Evolutionary conservation across 2,113 vertebrate species (phyloP).

Genomic region (Myrmecobius fasciatus): DNA sequence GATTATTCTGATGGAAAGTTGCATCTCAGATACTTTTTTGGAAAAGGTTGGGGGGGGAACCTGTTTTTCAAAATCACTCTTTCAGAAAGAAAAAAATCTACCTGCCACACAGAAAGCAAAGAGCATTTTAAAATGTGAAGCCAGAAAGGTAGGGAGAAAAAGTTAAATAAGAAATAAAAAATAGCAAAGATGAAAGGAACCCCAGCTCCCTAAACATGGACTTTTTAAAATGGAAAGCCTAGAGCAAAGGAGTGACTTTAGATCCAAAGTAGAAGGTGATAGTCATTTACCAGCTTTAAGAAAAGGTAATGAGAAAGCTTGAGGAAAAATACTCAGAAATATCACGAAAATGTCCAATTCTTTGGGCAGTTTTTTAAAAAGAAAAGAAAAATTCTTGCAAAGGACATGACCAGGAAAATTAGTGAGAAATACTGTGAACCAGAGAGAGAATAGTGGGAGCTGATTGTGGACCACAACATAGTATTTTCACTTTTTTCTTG

Average conservation of each 20-base stretch:
- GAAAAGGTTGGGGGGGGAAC: background rate
- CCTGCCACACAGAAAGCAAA: background rate
- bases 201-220: background rate
- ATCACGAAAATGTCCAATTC: background rate
- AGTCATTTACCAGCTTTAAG: background rate
- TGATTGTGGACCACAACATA: too few species aligned
- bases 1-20: background rate
- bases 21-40: background rate
- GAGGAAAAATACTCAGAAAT: background rate
- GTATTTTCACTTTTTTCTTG: too few species aligned
- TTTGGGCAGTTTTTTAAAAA: background rate
- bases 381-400: background rate
- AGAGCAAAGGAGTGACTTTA: background rate
- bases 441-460: too few species aligned
- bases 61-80: background rate
- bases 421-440: background rate
- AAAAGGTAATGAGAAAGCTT: background rate
- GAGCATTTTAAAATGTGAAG: background rate
- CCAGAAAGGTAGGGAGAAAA: background rate
- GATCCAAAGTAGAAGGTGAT: background rate
- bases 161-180: background rate
- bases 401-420: background rate
- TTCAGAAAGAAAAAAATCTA: background rate
- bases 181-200: background rate
- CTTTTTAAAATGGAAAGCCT: background rate